Percentiles rank a stretch among this genome's conserved stretches.
Evolutionary conservation across 1,140 invertebrate genomes (phyloP).

Genomic region (Radopholus similis): DNA sequence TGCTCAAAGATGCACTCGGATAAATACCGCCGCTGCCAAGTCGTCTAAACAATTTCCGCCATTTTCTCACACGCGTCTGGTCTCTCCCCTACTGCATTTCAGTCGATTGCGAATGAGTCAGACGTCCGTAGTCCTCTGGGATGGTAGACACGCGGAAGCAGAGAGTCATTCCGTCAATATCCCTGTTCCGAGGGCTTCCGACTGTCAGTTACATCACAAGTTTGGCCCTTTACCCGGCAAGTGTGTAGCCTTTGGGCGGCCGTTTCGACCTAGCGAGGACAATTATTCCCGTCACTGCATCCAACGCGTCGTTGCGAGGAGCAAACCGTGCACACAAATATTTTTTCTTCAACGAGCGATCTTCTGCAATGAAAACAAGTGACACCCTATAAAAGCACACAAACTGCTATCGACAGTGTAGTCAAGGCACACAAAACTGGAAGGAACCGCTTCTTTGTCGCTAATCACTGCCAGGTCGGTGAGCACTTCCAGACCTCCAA

Average conservation of each 20-base stretch:
- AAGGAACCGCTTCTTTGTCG: slow-evolving; percentile 46
- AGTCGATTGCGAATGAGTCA: slow-evolving; percentile 29
- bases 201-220: background rate
- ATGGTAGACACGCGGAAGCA: slow-evolving; percentile 42
- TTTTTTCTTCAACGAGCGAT: slow-evolving; percentile 45
- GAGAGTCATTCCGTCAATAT: slow-evolving; percentile 40
- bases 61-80: too few relatives aligned
- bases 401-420: slow-evolving; percentile 44
- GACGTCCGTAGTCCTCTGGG: slow-evolving; percentile 33
- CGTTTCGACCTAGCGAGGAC: slow-evolving; percentile 22
- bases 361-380: slow-evolving; percentile 33
- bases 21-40: background rate
- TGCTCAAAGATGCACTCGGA: background rate
- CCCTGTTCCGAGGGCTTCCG: slow-evolving; percentile 18
- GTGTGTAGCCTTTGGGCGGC: slow-evolving; percentile 47
- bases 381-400: slow-evolving; percentile 5
- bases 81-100: slow-evolving; percentile 22
- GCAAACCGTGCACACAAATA: slow-evolving; percentile 42
- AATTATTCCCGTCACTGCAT: slow-evolving; percentile 44
- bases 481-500: slow-evolving; percentile 29
- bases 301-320: slow-evolving; percentile 43
- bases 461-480: slow-evolving; percentile 43
- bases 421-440: slow-evolving; percentile 48
- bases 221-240: slow-evolving; percentile 25
- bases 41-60: background rate